Conservation (phyloP, 1,140 invertebrate species). For the Phymorhynchus buccinoides region DNA sequence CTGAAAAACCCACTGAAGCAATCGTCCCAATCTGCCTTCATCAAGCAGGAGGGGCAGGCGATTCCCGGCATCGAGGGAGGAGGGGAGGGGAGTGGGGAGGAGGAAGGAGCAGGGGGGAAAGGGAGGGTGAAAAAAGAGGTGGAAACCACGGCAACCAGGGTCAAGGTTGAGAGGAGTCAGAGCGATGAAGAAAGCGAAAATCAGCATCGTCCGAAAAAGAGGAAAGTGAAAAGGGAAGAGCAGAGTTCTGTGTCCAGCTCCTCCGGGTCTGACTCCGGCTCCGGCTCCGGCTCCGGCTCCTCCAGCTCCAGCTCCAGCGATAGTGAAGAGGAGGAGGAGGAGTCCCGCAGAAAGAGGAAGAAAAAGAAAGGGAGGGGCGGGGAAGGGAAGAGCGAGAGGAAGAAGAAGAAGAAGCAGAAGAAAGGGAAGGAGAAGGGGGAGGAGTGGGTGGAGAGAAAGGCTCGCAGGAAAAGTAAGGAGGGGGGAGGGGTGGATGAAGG, state of each 20-base stretch:
- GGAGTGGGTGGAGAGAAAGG: constrained; percentile 25
- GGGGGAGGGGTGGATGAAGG: background rate
- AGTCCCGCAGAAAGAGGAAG: background rate
- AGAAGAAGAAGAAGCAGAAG: constrained; percentile 33
- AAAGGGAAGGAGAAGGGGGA: constrained; percentile 28
- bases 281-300: background rate
- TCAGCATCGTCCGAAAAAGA: background rate
- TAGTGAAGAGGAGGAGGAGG: background rate
- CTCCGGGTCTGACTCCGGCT: constrained; percentile 20
- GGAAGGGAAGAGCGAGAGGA: background rate
- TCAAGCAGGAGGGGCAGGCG: constrained; percentile 54
- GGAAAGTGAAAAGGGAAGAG: constrained; percentile 30
- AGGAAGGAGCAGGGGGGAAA: background rate
- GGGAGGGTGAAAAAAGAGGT: background rate
- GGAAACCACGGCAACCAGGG: background rate
- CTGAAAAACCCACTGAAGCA: constrained; percentile 57
- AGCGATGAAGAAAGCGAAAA: background rate
- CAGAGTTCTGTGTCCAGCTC: constrained; percentile 29
- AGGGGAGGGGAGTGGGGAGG: background rate
- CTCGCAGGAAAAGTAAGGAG: background rate
- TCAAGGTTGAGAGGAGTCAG: background rate
- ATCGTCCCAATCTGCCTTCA: constrained; percentile 49
- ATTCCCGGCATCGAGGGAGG: constrained; percentile 56
- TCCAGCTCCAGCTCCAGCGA: background rate
- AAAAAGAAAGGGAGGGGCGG: too few species aligned